Evolutionary conservation across 2,113 vertebrate species (phyloP).

Genomic region (Lamprotornis superbus): DNA sequence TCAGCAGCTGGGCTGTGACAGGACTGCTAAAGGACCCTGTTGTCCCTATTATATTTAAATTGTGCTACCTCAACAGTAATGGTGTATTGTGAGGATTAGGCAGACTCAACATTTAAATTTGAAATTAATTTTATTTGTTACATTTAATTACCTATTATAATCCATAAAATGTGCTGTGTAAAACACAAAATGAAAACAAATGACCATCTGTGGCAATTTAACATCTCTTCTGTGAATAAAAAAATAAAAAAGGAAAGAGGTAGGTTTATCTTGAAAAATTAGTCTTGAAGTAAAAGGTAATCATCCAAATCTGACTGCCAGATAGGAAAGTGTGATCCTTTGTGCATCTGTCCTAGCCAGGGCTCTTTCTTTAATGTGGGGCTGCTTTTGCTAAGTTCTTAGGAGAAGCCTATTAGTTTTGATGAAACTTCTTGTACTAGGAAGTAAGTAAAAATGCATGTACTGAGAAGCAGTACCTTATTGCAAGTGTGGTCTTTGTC

Average conservation of each 20-base stretch:
- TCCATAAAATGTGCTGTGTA: neutral
- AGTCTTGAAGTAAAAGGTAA: neutral
- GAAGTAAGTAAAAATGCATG: neutral
- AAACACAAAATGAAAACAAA: slow-evolving; percentile 7
- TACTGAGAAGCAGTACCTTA: neutral
- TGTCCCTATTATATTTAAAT: neutral
- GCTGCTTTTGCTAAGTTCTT: neutral
- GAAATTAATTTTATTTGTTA: slow-evolving; percentile 30
- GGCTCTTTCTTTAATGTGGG: neutral
- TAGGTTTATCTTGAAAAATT: neutral
- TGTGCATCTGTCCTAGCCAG: neutral
- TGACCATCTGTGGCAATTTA: neutral
- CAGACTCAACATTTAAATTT: neutral
- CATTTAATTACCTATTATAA: slow-evolving; percentile 10
- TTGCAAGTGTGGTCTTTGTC: neutral
- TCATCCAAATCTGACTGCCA: neutral
- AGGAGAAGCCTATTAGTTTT: neutral
- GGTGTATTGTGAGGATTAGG: neutral
- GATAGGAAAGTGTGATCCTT: neutral
- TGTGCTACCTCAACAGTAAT: neutral
- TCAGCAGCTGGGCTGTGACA: neutral
- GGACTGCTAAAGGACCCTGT: neutral
- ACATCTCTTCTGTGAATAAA: neutral
- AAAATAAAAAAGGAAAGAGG: neutral
- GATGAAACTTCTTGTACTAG: neutral